phyloP scores from a whole-genome alignment of 2,797 vertebrate species.

The Sebastes reedi region DNA sequence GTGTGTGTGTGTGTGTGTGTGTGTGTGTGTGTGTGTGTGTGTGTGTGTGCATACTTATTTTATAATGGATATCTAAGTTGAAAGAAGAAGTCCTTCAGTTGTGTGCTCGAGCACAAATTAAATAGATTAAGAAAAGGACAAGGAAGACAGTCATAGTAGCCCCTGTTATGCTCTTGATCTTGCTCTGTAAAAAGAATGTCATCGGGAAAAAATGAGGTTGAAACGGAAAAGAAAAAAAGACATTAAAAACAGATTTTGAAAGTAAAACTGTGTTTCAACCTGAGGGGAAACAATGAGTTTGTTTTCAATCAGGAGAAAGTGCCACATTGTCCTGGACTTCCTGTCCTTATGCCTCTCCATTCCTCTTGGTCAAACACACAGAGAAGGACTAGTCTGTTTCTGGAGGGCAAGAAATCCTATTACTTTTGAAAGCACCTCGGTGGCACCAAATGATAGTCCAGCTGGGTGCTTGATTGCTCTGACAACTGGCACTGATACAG shows the following conservation, averaged over 20 bases:
- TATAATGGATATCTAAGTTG: not conserved
- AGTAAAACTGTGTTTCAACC: slow-evolving; percentile 49
- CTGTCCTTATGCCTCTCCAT: slow-evolving; percentile 47
- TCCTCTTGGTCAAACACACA: slow-evolving; percentile 71
- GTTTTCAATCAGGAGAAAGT: slow-evolving; percentile 73
- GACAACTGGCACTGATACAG: slow-evolving; percentile 68
- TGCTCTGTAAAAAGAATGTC: not conserved
- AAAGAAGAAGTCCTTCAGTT: not conserved
- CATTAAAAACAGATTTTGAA: slow-evolving; percentile 14
- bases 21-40: not conserved
- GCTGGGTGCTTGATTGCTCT: slow-evolving; percentile 77
- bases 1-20: not conserved
- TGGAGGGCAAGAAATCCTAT: slow-evolving; percentile 80
- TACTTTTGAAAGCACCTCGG: slow-evolving; percentile 77
- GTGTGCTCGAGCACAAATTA: not conserved
- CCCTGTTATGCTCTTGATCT: not conserved
- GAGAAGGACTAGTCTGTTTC: slow-evolving; percentile 62
- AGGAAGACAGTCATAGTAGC: not conserved
- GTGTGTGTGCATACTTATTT: not conserved
- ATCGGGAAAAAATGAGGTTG: not conserved
- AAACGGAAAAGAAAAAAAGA: slow-evolving; percentile 6
- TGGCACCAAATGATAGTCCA: slow-evolving; percentile 78
- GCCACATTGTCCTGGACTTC: slow-evolving; percentile 51
- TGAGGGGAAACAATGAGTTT: slow-evolving; percentile 65
- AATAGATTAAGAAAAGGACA: not conserved